phyloP scores from a whole-genome alignment of 2,888 invertebrate genomes.

The Hypselothyrea guttata region DNA sequence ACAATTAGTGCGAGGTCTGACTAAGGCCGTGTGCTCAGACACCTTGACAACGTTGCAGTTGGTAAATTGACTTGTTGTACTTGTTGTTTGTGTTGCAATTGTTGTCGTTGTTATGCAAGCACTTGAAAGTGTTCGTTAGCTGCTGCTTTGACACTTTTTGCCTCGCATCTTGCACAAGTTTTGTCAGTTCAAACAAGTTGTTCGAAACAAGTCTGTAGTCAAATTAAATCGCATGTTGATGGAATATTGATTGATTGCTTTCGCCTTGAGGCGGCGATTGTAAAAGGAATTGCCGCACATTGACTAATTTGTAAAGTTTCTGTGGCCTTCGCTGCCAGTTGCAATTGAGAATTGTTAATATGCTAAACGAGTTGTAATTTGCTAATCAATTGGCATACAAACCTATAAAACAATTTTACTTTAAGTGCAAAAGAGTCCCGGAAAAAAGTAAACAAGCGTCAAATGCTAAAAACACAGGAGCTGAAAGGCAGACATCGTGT shows the following conservation, averaged over 20 bases:
- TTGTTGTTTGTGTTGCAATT: slow-evolving; percentile 8
- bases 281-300: slow-evolving; percentile 48
- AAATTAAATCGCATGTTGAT: slow-evolving; percentile 75
- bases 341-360: slow-evolving; percentile 10
- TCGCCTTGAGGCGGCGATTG: slow-evolving; percentile 45
- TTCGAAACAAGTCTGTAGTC: slow-evolving; percentile 44
- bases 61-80: slow-evolving; percentile 32
- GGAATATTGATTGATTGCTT: slow-evolving; percentile 76
- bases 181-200: slow-evolving; percentile 53
- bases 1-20: slow-evolving; percentile 44
- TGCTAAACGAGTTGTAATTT: neutral
- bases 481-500: slow-evolving; percentile 26
- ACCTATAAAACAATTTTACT: slow-evolving; percentile 22
- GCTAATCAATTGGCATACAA: slow-evolving; percentile 6
- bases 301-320: slow-evolving; percentile 50
- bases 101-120: slow-evolving; percentile 8
- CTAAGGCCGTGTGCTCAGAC: slow-evolving; percentile 2
- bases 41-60: slow-evolving; percentile 22
- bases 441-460: slow-evolving; percentile 79
- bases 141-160: slow-evolving; percentile 33
- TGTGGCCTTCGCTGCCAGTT: slow-evolving; percentile 26
- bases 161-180: slow-evolving; percentile 5
- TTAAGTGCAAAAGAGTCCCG: slow-evolving; percentile 64
- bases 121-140: slow-evolving; percentile 55
- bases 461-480: slow-evolving; percentile 69